phyloP scores from a whole-genome alignment of 1,140 invertebrate species.

The Patella vulgata region DNA sequence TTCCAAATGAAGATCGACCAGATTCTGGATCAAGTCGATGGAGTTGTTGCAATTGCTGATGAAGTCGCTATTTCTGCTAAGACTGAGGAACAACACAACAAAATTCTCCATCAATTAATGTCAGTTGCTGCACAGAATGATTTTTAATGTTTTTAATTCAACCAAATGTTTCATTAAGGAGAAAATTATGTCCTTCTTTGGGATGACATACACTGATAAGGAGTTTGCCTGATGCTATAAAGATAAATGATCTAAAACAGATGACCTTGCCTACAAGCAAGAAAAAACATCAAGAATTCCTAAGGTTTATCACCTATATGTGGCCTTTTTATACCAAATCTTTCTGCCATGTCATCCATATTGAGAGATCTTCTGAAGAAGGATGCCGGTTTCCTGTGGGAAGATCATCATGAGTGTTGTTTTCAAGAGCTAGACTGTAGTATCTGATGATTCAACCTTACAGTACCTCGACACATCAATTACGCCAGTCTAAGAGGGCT shows the following conservation, averaged over 20 bases:
- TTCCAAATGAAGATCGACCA: too few relatives aligned
- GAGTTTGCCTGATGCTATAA: slow-evolving; percentile 59
- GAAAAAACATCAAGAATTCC: slow-evolving; percentile 31
- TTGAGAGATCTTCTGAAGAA: slow-evolving; percentile 25
- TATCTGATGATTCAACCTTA: slow-evolving; percentile 9
- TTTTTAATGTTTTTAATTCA: too few relatives aligned
- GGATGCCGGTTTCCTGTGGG: slow-evolving; percentile 14
- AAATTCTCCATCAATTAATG: too few relatives aligned
- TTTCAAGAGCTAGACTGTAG: slow-evolving; percentile 15
- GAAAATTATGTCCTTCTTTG: too few relatives aligned
- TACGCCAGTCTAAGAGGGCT: neutral
- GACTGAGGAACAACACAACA: too few relatives aligned
- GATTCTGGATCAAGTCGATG: slow-evolving; percentile 33
- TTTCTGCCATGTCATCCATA: slow-evolving; percentile 4
- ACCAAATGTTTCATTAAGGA: too few relatives aligned
- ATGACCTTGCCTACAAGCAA: slow-evolving; percentile 49
- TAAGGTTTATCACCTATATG: slow-evolving; percentile 36
- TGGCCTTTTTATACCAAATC: slow-evolving; percentile 17
- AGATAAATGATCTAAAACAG: slow-evolving; percentile 52
- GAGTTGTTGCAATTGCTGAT: slow-evolving; percentile 25
- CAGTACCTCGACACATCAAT: slow-evolving; percentile 18
- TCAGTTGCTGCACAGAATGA: too few relatives aligned
- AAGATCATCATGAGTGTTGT: slow-evolving; percentile 1
- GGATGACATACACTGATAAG: slow-evolving; percentile 22
- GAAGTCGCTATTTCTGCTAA: too few relatives aligned